A percentile compares a stretch with the other conserved stretches of the same genome.
Conservation (phyloP, 2,888 invertebrate species). For the Apodemia duryi region DNA sequence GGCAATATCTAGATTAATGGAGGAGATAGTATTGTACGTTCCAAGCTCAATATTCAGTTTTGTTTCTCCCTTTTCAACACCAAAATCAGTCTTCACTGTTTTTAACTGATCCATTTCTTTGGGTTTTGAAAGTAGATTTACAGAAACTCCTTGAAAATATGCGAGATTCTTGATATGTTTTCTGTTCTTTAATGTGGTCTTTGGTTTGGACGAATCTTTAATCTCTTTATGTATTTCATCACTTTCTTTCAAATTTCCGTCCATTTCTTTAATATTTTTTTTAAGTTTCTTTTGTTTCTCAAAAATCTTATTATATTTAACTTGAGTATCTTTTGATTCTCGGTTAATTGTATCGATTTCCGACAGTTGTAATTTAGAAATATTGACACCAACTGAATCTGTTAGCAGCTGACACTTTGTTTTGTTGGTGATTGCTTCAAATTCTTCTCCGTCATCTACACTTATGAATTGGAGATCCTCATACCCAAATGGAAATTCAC, state of each 20-base stretch:
- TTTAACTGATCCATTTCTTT: conserved; percentile 43
- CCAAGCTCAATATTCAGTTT: conserved; percentile 47
- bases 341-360: conserved; percentile 42
- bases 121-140: conserved; percentile 42
- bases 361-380: conserved; percentile 41
- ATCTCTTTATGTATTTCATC: conserved; percentile 41
- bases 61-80: conserved; percentile 37
- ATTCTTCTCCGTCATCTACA: conserved; percentile 35
- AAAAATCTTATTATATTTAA: conserved; percentile 11
- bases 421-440: conserved; percentile 35
- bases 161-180: conserved; percentile 51
- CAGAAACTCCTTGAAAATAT: conserved; percentile 41
- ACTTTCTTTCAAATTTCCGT: conserved; percentile 37
- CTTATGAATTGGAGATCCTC: conserved; percentile 45
- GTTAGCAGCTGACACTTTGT: conserved; percentile 20
- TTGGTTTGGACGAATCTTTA: conserved; percentile 27
- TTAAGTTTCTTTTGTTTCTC: conserved; percentile 21
- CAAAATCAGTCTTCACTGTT: conserved; percentile 29
- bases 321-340: conserved; percentile 38
- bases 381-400: conserved; percentile 33
- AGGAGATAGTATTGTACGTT: conserved; percentile 35
- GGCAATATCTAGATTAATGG: conserved; percentile 44
- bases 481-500: conserved; percentile 58
- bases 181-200: conserved; percentile 42
- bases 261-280: conserved; percentile 17